Base-by-base conservation (phyloP, 2,797 vertebrate genomes). In the Pygocentrus nattereri region DNA sequence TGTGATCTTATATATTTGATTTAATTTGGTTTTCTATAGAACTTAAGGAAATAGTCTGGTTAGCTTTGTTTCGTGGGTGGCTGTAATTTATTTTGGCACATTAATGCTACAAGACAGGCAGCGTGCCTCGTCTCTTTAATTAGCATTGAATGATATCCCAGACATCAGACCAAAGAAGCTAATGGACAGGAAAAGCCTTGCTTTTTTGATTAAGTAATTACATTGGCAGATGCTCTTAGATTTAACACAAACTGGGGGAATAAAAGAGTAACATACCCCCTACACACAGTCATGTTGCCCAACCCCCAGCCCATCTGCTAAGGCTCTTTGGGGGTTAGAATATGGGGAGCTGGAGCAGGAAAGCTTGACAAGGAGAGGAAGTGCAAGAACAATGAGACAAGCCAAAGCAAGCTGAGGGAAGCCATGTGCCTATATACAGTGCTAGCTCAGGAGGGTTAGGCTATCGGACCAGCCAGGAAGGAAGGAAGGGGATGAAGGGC, bases 341-440 rank as follows among this genome's bases (percentile, higher is more conserved):
- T 65, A 56, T 41, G 27, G 74, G 49, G 23, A 69, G 68, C 68
- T 41, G 44, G 27, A 41, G 67, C 86, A 92, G 91, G 92, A 92
- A 92, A 88, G 82, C 30, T 52, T 78, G 59, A 87, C 62, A 30
- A 79, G 50, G 62, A 87, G 79, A 78, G 91, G 92, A 91, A 93
- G 86, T 85, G 64, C 70, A 85, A 91, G 90, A 93, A 94, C 93
- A 95, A 93, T 94, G 80, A 77, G 59, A 68, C 47, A 50, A 59
- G 52, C 23, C 23, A 4, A 44, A 23, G 69, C 70, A 16, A 41
- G 30, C 85, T 74, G 79, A 87, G 44, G 76, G 72, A 82, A 72
- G 38, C 49, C 11, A 65, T 72, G 68, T 81, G 21, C 62, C 34
- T 50, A 49, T 47, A 18, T 78, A 21, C 52, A 73, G 34, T 34